These are phyloP conservation scores for Trachops cirrhosus DNA, from an alignment of 2,797 vertebrate genomes.

Conservation along the genomic window DNA sequence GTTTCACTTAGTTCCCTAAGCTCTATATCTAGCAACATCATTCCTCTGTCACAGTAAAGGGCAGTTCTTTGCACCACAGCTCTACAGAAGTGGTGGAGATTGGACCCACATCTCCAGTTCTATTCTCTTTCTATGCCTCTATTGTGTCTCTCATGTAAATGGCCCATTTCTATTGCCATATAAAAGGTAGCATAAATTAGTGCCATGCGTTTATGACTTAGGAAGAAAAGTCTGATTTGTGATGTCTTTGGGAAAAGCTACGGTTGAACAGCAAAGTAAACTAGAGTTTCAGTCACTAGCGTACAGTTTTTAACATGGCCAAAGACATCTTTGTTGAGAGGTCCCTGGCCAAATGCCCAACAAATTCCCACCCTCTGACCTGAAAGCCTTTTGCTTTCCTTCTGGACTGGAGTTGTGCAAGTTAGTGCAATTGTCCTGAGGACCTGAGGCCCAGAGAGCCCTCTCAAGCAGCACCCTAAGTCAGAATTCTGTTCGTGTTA, in stretches of 20 bases:
- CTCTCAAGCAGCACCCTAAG: background rate
- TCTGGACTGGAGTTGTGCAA: background rate
- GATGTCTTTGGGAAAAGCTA: background rate
- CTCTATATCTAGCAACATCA: background rate
- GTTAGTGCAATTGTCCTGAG: background rate
- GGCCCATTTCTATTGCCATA: background rate
- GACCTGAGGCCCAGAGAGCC: background rate
- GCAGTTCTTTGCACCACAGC: background rate
- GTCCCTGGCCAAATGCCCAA: background rate
- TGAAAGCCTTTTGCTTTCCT: background rate
- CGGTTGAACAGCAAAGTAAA: background rate
- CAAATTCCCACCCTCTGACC: background rate
- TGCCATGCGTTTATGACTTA: background rate
- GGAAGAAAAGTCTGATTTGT: background rate
- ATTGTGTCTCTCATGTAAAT: background rate
- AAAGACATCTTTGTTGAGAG: background rate
- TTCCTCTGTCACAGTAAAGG: background rate
- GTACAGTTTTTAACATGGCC: background rate
- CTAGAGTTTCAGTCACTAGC: background rate
- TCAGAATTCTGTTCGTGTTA: background rate
- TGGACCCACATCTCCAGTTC: background rate
- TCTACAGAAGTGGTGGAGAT: background rate
- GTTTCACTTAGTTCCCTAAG: background rate
- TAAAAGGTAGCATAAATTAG: background rate
- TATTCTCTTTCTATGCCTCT: background rate